Percentiles rank a stretch among this genome's conserved stretches.
phyloP scores from a whole-genome alignment of 1,140 invertebrate species.

The Sinonovacula constricta region DNA sequence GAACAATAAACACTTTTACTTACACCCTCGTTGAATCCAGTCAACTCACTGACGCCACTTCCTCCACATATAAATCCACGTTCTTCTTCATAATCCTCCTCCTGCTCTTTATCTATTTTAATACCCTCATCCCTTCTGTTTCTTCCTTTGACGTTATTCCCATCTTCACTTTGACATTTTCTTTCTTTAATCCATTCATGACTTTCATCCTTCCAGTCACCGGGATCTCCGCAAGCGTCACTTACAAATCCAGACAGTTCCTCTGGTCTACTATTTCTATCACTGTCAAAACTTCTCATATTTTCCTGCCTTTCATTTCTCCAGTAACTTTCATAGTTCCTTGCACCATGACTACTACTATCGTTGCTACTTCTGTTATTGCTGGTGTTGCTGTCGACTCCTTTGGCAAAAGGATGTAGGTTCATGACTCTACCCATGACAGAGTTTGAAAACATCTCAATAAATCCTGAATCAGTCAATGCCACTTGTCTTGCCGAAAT shows the following conservation, averaged over 20 bases:
- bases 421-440: constrained; percentile 7
- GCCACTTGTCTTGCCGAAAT: background rate
- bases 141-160: too few relatives aligned
- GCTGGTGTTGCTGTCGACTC: background rate
- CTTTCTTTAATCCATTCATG: too few relatives aligned
- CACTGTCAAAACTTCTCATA: background rate
- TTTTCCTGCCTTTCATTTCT: background rate
- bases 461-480: constrained; percentile 17
- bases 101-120: too few relatives aligned
- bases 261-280: background rate
- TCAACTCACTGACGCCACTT: too few relatives aligned
- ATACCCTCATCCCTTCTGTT: too few relatives aligned
- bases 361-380: background rate
- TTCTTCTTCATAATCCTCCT: too few relatives aligned
- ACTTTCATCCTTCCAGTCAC: too few relatives aligned
- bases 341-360: background rate
- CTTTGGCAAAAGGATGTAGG: background rate
- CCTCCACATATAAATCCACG: too few relatives aligned
- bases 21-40: too few relatives aligned
- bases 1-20: too few relatives aligned
- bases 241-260: background rate
- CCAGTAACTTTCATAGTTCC: background rate
- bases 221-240: too few relatives aligned
- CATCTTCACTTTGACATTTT: too few relatives aligned
- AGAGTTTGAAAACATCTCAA: constrained; percentile 40